These are phyloP conservation scores for Leptinotarsa juncta DNA, from an alignment of 2,888 invertebrate genomes.

Conservation along the genomic window DNA sequence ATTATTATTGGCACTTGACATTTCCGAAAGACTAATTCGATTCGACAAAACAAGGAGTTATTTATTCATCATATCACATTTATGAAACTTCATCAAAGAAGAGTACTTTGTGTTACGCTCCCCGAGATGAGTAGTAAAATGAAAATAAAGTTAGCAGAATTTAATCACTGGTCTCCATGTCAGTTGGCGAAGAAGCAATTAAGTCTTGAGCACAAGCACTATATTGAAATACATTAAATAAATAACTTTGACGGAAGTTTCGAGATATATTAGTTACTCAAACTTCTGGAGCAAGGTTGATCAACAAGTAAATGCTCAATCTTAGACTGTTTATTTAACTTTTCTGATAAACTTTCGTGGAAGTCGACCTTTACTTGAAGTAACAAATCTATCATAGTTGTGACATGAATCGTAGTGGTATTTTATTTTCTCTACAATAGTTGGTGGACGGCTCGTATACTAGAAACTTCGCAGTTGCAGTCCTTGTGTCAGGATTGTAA, in stretches of 20 bases:
- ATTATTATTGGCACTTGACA: too few relatives aligned
- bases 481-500: neutral
- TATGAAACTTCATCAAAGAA: too few relatives aligned
- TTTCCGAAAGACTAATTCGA: too few relatives aligned
- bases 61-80: too few relatives aligned
- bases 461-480: neutral
- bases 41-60: too few relatives aligned
- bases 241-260: slow-evolving; percentile 28
- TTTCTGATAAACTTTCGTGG: slow-evolving; percentile 31
- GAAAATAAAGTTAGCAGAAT: slow-evolving; percentile 1
- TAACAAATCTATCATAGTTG: slow-evolving; percentile 14
- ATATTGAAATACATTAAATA: slow-evolving; percentile 17
- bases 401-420: neutral
- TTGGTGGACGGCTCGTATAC: neutral
- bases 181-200: slow-evolving; percentile 4
- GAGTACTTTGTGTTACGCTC: too few relatives aligned
- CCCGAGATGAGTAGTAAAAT: neutral
- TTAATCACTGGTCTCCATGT: neutral
- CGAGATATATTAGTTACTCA: slow-evolving; percentile 40
- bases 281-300: slow-evolving; percentile 43
- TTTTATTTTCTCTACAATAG: neutral
- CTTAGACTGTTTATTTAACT: slow-evolving; percentile 41
- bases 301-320: slow-evolving; percentile 46
- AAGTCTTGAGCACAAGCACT: slow-evolving; percentile 5
- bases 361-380: slow-evolving; percentile 29